These are phyloP conservation scores for Harpagifer antarcticus DNA, from an alignment of 2,797 vertebrate genomes.

Conservation along the genomic window DNA sequence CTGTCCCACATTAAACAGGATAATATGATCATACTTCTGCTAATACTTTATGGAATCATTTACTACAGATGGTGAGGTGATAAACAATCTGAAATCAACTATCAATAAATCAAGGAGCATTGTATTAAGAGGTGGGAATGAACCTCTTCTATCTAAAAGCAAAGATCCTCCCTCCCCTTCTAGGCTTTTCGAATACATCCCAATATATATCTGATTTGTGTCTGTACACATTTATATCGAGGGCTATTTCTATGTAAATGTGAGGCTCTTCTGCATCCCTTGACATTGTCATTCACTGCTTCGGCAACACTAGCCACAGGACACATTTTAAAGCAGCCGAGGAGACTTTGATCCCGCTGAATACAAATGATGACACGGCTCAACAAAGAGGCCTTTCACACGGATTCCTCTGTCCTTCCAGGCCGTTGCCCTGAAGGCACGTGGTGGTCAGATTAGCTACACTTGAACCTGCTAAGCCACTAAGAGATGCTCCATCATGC, in stretches of 20 bases:
- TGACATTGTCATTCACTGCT: slow-evolving; percentile 63
- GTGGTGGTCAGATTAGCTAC: slow-evolving; percentile 55
- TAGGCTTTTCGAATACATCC: neutral
- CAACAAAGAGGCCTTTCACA: slow-evolving; percentile 64
- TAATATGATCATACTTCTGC: neutral
- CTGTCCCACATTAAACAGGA: neutral
- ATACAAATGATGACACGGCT: slow-evolving; percentile 70
- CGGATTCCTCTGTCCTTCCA: slow-evolving; percentile 30
- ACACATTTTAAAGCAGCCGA: slow-evolving; percentile 51
- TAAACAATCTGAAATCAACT: slow-evolving; percentile 5
- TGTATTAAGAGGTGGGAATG: slow-evolving; percentile 17
- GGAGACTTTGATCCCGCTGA: slow-evolving; percentile 71
- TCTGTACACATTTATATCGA: slow-evolving; percentile 37
- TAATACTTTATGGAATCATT: neutral
- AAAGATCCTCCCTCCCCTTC: slow-evolving; percentile 6
- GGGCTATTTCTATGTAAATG: slow-evolving; percentile 74
- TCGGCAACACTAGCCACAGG: slow-evolving; percentile 47
- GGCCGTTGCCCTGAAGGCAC: slow-evolving; percentile 40
- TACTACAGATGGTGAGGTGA: slow-evolving; percentile 12
- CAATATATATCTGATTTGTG: neutral
- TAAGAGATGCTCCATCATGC: slow-evolving; percentile 11
- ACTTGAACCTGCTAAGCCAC: slow-evolving; percentile 36
- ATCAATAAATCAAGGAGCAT: slow-evolving; percentile 14
- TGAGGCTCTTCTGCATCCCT: slow-evolving; percentile 51
- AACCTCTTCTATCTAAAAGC: neutral